Evolutionary conservation across 1,140 invertebrate genomes (phyloP).

Genomic region (Anastrepha ludens): DNA sequence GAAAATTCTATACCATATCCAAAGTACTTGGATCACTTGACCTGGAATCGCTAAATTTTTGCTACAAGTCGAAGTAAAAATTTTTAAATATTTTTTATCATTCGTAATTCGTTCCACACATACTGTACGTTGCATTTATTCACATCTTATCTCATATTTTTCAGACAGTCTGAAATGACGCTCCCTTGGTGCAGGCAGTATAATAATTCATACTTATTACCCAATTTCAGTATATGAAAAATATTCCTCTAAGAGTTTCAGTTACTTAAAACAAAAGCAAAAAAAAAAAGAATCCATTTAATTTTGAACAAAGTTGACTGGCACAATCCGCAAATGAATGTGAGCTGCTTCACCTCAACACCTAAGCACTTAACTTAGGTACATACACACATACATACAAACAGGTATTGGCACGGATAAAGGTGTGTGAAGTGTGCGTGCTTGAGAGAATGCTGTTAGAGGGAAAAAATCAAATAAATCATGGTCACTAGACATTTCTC

Average conservation of each 20-base stretch:
- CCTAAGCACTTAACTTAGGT: background rate
- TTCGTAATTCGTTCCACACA: too few relatives aligned
- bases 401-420: background rate
- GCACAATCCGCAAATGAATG: background rate
- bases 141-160: background rate
- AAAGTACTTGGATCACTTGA: too few relatives aligned
- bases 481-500: conserved; percentile 43
- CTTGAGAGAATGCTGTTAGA: conserved; percentile 9
- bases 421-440: conserved; percentile 26
- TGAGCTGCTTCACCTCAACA: background rate
- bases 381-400: background rate
- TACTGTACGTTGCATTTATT: too few relatives aligned
- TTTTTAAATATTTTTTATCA: too few relatives aligned
- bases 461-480: conserved; percentile 43
- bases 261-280: background rate
- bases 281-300: background rate
- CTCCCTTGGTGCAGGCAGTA: background rate
- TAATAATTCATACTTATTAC: conserved; percentile 26
- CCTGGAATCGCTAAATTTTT: too few relatives aligned
- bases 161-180: background rate
- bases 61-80: too few relatives aligned
- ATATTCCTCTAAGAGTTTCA: background rate
- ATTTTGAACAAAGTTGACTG: conserved; percentile 36
- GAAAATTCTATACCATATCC: too few relatives aligned
- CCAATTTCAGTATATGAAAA: background rate